A percentile compares a stretch with the other conserved stretches of the same genome.
Conservation (phyloP, 2,888 invertebrate genomes). For the Chymomyza caudatula region DNA sequence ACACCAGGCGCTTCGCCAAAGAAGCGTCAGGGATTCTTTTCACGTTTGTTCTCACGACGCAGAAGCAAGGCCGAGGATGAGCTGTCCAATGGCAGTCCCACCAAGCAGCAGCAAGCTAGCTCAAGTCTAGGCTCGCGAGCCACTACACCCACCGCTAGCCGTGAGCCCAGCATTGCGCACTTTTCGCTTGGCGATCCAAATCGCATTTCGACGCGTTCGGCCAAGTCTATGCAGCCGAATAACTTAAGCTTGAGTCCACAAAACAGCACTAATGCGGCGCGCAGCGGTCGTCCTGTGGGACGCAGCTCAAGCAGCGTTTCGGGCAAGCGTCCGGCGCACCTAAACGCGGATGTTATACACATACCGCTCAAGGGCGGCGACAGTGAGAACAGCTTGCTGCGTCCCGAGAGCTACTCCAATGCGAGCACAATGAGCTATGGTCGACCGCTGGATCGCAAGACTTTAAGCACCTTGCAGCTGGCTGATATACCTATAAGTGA, state of each 20-base stretch:
- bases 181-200: constrained; percentile 74
- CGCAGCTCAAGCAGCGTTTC: constrained; percentile 82
- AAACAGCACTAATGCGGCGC: constrained; percentile 32
- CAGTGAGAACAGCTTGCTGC: constrained; percentile 78
- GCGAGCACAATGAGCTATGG: constrained; percentile 76
- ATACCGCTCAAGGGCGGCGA: constrained; percentile 83
- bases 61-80: constrained; percentile 76
- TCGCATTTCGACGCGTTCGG: constrained; percentile 73
- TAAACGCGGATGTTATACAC: constrained; percentile 82
- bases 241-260: constrained; percentile 77
- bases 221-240: constrained; percentile 67
- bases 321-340: constrained; percentile 80
- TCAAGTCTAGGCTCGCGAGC: constrained; percentile 45
- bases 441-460: constrained; percentile 76
- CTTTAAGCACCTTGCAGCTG: constrained; percentile 77
- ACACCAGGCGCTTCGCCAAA: constrained; percentile 79
- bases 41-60: constrained; percentile 82
- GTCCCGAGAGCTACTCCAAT: constrained; percentile 77
- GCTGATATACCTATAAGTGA: constrained; percentile 78
- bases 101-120: constrained; percentile 10
- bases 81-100: constrained; percentile 18
- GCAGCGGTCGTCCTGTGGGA: constrained; percentile 79
- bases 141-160: constrained; percentile 66
- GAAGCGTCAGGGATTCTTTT: constrained; percentile 82
- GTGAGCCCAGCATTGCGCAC: constrained; percentile 74